Evolutionary conservation across 2,797 vertebrate genomes (phyloP), one percentile per base, ranked within the genome.

Genomic region (Xenentodon cancila): DNA sequence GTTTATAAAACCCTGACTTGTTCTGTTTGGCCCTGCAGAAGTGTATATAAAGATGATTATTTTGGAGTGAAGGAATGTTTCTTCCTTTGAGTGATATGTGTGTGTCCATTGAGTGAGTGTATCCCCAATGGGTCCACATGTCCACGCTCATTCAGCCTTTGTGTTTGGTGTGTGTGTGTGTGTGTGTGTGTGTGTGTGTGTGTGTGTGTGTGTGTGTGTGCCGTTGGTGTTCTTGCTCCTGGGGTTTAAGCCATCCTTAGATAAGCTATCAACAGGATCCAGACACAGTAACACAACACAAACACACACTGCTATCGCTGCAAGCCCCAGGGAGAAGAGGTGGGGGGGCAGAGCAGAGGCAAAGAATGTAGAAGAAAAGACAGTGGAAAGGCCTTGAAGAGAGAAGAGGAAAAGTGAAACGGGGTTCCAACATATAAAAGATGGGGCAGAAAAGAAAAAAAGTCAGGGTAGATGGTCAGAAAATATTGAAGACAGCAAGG

Each of bases 241-340:
- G 25, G 19, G 53, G 52, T 76, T 46, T 70, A 63, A 77, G 80
- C 60, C 77, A 64, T 64, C 57, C 58, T 21, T 18, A 71, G 82
- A 85, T 82, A 82, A 80, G 72, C 46, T 82, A 85, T 82, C 82
- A 68, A 2, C 74, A 76, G 74, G 72, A 76, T 58, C 66, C 82
- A 85, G 72, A 78, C 80, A 55, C 71, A 64, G 67, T 56, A 77
- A 64, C 54, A 54, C 45, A 61, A 51, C 50, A 0, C 30, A 3
- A n/a, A 52, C 44, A 65, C 52, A 75, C 72, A 60, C 56, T 63
- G 64, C 74, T 81, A 81, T 74, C 67, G 61, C 45, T 64, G 66
- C 66, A 52, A 63, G 47, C 48, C 53, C 25, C 1, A 1, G 70
- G 32, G 59, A 53, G 50, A 25, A 25, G 53, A 25, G 25, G 25